Evolutionary conservation across 2,113 vertebrate genomes (phyloP), one percentile per base, ranked within the genome.

Genomic region (Leptosomus discolor): DNA sequence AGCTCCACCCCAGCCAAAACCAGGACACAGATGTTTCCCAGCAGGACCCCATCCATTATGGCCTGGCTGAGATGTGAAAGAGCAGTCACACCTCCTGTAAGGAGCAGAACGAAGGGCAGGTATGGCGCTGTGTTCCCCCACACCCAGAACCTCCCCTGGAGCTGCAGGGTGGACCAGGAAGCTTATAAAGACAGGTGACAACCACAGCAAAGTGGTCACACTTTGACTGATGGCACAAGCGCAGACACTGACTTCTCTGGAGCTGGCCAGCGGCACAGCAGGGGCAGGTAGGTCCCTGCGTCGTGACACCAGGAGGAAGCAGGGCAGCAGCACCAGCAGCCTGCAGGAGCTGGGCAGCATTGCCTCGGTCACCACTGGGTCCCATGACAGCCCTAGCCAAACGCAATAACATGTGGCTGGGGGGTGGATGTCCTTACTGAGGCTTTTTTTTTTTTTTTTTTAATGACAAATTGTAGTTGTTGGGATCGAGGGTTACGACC

Each of bases 121-220:
- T 16, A 36, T 4, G 6, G 11, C 1, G 2, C 23, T 26, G 9
- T 13, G 3, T 8, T 43, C 39, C 14, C 19, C 8, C 23, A 4
- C 11, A 39, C 16, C 41, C 51, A 70, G 22, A 85, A n/a, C 50
- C 24, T 78, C 22, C 7, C 22, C 53, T 29, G 61, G 8, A 58
- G 17, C n/a, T 43, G 19, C n/a, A 48, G 13, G 17, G 12, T 7
- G 9, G 27, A n/a, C 29, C 51, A 82, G 45, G 74, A 34, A 56
- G 34, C 29, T 69, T 32, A 24, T 1, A 43, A 37, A 69, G 5
- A 4, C 45, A 39, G 11, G 27, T 58, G 29, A 75, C 54, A 88
- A 45, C 8, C 41, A 15, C 16, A 50, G 30, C 5, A n/a, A 85
- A 83, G 37, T 3, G 11, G 22, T 32, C 78, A 22, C 53, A 67